Conservation (phyloP, 2,113 vertebrate species). For the Antechinus stuartii region DNA sequence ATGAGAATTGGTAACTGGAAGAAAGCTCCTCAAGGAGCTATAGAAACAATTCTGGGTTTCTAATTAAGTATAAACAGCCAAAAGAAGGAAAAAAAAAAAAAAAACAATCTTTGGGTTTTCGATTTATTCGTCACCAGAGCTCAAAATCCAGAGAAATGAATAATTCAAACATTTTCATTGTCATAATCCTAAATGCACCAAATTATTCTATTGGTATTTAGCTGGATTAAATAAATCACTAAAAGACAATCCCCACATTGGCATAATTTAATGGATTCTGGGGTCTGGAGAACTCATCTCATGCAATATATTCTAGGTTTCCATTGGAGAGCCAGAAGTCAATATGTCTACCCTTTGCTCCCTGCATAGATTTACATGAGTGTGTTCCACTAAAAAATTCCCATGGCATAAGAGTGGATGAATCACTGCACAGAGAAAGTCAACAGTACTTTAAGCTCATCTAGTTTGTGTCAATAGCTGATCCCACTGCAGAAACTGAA, state of each 20-base stretch:
- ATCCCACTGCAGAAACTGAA: background rate
- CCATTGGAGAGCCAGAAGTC: background rate
- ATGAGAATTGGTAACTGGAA: background rate
- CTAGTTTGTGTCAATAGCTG: background rate
- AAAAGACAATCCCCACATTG: background rate
- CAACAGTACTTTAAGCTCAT: background rate
- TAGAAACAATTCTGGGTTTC: background rate
- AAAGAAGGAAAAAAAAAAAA: too few relatives aligned
- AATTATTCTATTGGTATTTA: background rate
- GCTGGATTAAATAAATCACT: background rate
- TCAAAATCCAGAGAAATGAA: slow-evolving; percentile 5
- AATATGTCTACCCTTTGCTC: background rate
- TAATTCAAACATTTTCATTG: background rate
- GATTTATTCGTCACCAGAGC: background rate
- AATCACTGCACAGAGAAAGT: background rate
- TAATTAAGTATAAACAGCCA: background rate
- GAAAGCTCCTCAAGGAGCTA: background rate
- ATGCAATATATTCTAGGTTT: background rate
- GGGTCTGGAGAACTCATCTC: background rate
- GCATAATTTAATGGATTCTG: background rate
- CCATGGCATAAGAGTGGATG: background rate
- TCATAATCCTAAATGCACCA: background rate
- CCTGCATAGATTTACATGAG: background rate
- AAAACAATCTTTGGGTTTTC: background rate
- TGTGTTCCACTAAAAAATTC: background rate